Percentiles rank a stretch among this genome's conserved stretches.
Conservation (phyloP, 2,797 vertebrate genomes). For the Xerus rutilus region DNA sequence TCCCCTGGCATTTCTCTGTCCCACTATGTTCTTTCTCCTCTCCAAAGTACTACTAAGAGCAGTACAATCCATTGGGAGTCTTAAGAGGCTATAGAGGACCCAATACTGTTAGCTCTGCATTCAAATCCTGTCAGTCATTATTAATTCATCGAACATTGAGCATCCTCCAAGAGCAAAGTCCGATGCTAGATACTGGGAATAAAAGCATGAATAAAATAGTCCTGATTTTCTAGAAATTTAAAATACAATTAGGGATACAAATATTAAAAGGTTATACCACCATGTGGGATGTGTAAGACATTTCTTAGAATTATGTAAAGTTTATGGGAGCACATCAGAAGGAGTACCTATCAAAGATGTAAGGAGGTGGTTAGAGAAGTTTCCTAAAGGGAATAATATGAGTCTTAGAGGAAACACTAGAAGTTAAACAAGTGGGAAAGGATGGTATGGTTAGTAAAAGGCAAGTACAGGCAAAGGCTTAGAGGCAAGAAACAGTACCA, state of each 20-base stretch:
- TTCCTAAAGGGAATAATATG: neutral
- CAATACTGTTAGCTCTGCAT: slow-evolving; percentile 45
- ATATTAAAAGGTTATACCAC: slow-evolving; percentile 42
- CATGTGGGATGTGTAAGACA: neutral
- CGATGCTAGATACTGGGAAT: slow-evolving; percentile 4
- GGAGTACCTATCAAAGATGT: neutral
- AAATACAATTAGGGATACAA: slow-evolving; percentile 11
- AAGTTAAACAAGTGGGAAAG: neutral
- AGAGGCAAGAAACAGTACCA: neutral
- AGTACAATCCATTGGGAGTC: slow-evolving; percentile 8
- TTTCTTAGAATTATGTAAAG: slow-evolving; percentile 2
- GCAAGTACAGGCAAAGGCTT: neutral
- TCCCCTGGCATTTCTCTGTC: neutral
- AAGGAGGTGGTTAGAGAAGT: neutral
- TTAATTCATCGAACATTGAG: slow-evolving; percentile 54
- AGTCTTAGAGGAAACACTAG: neutral
- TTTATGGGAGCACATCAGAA: neutral
- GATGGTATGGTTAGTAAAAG: neutral
- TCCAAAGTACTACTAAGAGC: neutral
- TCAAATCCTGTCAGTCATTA: slow-evolving; percentile 40
- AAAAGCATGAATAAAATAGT: slow-evolving; percentile 49
- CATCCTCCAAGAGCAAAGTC: slow-evolving; percentile 49
- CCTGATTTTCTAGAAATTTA: slow-evolving; percentile 57
- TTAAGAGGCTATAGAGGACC: slow-evolving; percentile 51
- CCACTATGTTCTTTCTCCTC: slow-evolving; percentile 25